A percentile compares a stretch with the other conserved stretches of the same genome.
Evolutionary conservation across 2,797 vertebrate species (phyloP).

Genomic region (Helarctos malayanus): DNA sequence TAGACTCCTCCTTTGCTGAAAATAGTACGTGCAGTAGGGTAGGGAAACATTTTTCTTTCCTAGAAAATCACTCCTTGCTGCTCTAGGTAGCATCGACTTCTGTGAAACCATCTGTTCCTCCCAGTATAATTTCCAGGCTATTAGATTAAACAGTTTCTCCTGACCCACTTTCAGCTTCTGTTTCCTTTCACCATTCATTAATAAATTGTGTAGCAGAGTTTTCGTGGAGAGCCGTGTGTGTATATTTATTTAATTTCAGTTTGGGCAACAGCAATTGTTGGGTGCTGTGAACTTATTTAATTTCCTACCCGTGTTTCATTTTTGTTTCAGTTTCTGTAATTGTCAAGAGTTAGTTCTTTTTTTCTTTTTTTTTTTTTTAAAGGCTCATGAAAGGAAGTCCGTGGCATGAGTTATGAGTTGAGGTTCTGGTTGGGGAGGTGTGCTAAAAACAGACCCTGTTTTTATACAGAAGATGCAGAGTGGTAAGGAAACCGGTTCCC

Average conservation of each 20-base stretch:
- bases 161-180: conserved; percentile 79
- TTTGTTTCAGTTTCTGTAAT: conserved; percentile 63
- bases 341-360: not conserved
- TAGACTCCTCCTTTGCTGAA: conserved; percentile 59
- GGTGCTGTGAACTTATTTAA: conserved; percentile 76
- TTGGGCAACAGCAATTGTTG: conserved; percentile 76
- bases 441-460: conserved; percentile 75
- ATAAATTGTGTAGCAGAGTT: conserved; percentile 28
- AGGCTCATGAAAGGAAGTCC: conserved; percentile 81
- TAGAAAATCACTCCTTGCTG: conserved; percentile 67
- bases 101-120: conserved; percentile 73
- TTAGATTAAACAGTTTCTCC: conserved; percentile 80
- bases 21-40: not conserved
- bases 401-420: conserved; percentile 69
- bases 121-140: conserved; percentile 67
- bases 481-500: conserved; percentile 43
- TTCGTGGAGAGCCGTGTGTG: conserved; percentile 51
- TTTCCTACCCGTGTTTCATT: conserved; percentile 82
- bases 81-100: conserved; percentile 62
- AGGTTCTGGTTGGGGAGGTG: conserved; percentile 67
- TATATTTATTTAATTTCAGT: conserved; percentile 78
- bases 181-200: conserved; percentile 79
- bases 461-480: not conserved
- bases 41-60: conserved; percentile 67
- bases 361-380: conserved; percentile 66